Conservation (phyloP, 2,797 vertebrate genomes). For the Oryzias dopingdopingensis region DNA sequence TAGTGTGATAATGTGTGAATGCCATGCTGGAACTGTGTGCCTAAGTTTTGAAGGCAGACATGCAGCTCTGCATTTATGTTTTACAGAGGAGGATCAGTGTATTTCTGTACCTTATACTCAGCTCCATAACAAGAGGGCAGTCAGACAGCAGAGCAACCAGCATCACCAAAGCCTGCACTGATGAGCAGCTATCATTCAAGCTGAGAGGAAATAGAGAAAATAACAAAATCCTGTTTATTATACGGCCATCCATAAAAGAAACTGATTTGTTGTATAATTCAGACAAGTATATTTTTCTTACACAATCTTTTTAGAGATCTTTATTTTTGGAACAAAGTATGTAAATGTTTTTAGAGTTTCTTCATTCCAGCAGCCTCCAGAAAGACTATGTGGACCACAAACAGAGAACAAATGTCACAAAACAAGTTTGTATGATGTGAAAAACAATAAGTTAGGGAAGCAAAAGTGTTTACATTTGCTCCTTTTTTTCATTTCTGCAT, state of each 20-base stretch:
- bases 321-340: conserved; percentile 62
- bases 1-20: no score
- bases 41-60: no score
- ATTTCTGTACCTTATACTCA: conserved; percentile 76
- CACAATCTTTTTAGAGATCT: conserved; percentile 72
- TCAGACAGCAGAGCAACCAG: conserved; percentile 64
- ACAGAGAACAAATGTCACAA: not conserved
- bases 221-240: not conserved
- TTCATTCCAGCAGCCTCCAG: conserved; percentile 78
- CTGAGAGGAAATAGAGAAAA: conserved; percentile 54
- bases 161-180: conserved; percentile 55
- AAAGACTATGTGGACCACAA: conserved; percentile 74
- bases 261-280: not conserved
- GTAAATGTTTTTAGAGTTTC: conserved; percentile 70
- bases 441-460: no score
- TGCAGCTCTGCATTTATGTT: no score
- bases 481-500: not conserved
- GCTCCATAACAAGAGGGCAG: conserved; percentile 59
- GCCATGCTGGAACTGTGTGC: no score
- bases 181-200: conserved; percentile 73
- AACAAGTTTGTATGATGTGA: no score
- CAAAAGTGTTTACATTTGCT: no score
- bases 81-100: no score
- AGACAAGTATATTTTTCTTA: conserved; percentile 57
- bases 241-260: not conserved